Conservation (phyloP, 2,888 invertebrate species). For the Timema cristinae region DNA sequence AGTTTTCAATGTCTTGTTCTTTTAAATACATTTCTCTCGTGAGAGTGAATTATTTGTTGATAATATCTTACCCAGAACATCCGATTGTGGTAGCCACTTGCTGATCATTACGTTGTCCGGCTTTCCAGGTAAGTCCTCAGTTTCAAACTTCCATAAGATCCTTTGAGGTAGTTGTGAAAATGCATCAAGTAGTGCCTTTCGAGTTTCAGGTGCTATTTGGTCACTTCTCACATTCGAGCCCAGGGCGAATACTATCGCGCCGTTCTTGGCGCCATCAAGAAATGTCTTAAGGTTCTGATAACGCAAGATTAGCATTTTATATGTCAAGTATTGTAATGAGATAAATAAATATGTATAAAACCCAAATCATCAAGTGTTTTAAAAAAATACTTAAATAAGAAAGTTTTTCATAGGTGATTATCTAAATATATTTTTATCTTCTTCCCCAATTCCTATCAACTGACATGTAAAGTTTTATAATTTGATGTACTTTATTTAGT, state of each 20-base stretch:
- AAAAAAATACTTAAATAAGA: too few relatives aligned
- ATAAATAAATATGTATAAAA: too few relatives aligned
- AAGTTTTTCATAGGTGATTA: too few relatives aligned
- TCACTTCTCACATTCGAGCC: constrained; percentile 41
- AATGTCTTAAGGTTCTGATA: constrained; percentile 33
- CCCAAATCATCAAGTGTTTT: too few relatives aligned
- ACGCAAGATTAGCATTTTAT: too few relatives aligned
- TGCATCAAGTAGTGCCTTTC: constrained; percentile 34
- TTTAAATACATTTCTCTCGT: too few relatives aligned
- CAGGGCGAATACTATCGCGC: constrained; percentile 43
- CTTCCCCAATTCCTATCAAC: too few relatives aligned
- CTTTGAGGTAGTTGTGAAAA: constrained; percentile 40
- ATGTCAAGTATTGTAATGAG: too few relatives aligned
- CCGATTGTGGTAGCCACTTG: constrained; percentile 49
- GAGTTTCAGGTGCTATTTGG: constrained; percentile 35
- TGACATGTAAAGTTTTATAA: too few relatives aligned
- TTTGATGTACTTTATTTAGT: too few relatives aligned
- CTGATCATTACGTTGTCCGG: constrained; percentile 40
- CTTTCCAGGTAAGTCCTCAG: constrained; percentile 38
- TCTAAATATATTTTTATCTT: too few relatives aligned
- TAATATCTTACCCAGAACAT: constrained; percentile 38
- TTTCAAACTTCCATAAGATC: constrained; percentile 48
- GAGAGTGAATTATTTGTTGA: background rate
- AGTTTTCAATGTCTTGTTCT: too few relatives aligned
- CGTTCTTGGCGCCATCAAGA: constrained; percentile 35